Evolutionary conservation across 1,140 invertebrate genomes (phyloP).

Genomic region (Probaryconus sp.): DNA sequence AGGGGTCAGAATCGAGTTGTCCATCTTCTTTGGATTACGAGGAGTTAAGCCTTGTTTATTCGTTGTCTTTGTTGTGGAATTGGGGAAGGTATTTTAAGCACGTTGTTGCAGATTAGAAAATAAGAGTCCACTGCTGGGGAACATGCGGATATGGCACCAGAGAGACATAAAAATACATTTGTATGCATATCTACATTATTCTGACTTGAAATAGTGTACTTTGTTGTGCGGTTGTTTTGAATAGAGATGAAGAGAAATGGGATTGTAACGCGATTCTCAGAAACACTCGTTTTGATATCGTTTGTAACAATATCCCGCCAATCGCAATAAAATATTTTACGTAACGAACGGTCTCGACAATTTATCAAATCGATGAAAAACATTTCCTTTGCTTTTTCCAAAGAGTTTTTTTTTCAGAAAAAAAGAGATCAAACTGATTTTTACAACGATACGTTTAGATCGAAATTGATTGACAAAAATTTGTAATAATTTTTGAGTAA

Average conservation of each 20-base stretch:
- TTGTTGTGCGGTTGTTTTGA: conserved; percentile 4
- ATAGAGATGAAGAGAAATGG: conserved; percentile 26
- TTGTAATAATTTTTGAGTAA: too few relatives aligned
- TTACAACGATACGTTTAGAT: too few relatives aligned
- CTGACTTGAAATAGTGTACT: conserved; percentile 19
- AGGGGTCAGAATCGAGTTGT: conserved; percentile 19
- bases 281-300: too few relatives aligned
- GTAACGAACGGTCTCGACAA: too few relatives aligned
- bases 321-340: too few relatives aligned
- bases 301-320: too few relatives aligned
- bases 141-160: conserved; percentile 5
- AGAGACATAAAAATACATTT: conserved; percentile 21
- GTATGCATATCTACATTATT: conserved; percentile 27
- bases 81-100: conserved; percentile 36
- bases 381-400: too few relatives aligned
- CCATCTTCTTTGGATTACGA: conserved; percentile 56
- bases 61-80: conserved; percentile 59
- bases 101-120: conserved; percentile 57
- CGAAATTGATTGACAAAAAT: too few relatives aligned
- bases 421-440: too few relatives aligned
- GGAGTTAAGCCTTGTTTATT: conserved; percentile 64
- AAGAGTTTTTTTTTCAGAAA: too few relatives aligned
- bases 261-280: conserved; percentile 12
- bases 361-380: too few relatives aligned
- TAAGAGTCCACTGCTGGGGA: conserved; percentile 22